Conservation (phyloP, 2,888 invertebrate genomes). For the Fragum sueziense region DNA sequence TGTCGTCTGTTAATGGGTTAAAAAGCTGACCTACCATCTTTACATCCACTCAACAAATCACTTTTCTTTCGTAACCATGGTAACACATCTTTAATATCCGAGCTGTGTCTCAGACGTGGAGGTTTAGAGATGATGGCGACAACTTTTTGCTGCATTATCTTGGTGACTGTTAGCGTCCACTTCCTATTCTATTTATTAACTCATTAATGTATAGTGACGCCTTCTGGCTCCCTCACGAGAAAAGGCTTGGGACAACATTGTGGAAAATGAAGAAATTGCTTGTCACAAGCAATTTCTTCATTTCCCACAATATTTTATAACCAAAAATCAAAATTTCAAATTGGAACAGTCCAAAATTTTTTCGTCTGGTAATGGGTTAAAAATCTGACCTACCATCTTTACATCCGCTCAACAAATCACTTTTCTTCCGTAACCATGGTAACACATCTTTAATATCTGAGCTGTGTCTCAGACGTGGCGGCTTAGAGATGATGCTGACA, state of each 20-base stretch:
- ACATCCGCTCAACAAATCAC: slow-evolving; percentile 66
- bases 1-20: no score
- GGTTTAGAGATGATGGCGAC: slow-evolving; percentile 69
- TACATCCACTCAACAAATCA: slow-evolving; percentile 65
- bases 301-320: no score
- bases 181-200: no score
- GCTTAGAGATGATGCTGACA: slow-evolving; percentile 69
- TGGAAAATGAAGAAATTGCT: no score
- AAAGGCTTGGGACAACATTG: no score
- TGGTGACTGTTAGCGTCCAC: no score
- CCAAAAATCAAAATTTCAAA: no score
- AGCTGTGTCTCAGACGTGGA: slow-evolving; percentile 55
- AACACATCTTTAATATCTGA: slow-evolving; percentile 68
- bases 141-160: slow-evolving; percentile 67
- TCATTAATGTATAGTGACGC: no score
- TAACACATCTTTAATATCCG: slow-evolving; percentile 68
- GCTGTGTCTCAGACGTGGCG: slow-evolving; percentile 56
- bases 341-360: no score
- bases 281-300: no score
- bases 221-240: no score
- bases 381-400: slow-evolving; percentile 64
- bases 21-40: slow-evolving; percentile 62
- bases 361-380: no score
- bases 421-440: slow-evolving; percentile 74
- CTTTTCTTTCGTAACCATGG: slow-evolving; percentile 75